phyloP scores from a whole-genome alignment of 2,113 vertebrate species.

The Panurus biarmicus region DNA sequence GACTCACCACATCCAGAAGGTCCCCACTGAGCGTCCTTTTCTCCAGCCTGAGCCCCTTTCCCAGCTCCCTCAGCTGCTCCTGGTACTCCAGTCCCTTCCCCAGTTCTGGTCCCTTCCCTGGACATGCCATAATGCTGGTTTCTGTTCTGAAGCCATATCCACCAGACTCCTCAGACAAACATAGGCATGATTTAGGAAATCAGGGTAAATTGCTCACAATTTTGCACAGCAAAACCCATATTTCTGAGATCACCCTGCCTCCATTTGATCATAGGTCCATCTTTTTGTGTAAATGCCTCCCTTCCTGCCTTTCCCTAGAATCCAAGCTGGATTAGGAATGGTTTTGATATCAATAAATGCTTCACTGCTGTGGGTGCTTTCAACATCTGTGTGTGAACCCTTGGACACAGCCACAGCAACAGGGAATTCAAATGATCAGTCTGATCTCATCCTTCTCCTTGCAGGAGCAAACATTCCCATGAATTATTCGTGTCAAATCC shows the following conservation, averaged over 20 bases:
- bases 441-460: not conserved
- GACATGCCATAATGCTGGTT: not conserved
- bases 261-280: not conserved
- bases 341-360: not conserved
- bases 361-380: not conserved
- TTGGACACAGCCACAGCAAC: accelerated
- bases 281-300: not conserved
- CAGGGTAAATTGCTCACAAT: not conserved
- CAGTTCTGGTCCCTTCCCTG: not conserved
- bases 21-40: not conserved
- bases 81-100: not conserved
- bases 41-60: not conserved
- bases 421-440: not conserved
- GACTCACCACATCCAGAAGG: not conserved
- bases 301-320: not conserved
- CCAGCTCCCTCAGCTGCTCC: not conserved
- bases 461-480: not conserved
- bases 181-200: not conserved
- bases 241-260: not conserved
- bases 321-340: not conserved
- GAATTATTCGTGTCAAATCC: not conserved
- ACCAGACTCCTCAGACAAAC: not conserved
- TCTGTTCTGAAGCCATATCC: not conserved
- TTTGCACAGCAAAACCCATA: accelerated
- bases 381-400: not conserved